phyloP scores from a whole-genome alignment of 2,797 vertebrate genomes.

The Micrastur ruficollis region DNA sequence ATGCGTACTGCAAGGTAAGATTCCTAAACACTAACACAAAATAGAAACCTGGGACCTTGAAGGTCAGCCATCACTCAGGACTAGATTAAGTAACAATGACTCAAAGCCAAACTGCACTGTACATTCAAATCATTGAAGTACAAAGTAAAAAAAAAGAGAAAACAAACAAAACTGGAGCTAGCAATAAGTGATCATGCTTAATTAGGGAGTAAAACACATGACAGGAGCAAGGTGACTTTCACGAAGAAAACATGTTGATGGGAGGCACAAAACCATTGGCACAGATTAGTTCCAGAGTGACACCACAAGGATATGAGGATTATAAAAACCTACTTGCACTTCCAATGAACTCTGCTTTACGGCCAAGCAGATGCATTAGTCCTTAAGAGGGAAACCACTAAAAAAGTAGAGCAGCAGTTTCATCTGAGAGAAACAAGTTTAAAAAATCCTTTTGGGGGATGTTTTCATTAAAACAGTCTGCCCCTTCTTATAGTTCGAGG shows the following conservation, averaged over 20 bases:
- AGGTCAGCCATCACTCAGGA: not conserved
- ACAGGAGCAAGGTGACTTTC: not conserved
- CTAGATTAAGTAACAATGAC: not conserved
- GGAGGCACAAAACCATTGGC: not conserved
- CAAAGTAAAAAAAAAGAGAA: not conserved
- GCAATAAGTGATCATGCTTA: not conserved
- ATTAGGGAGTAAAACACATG: not conserved
- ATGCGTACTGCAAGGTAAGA: not conserved
- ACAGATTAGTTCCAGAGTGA: not conserved
- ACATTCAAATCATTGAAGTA: not conserved
- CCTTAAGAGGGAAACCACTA: not conserved
- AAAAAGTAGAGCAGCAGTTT: slow-evolving; percentile 16
- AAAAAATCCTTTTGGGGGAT: not conserved
- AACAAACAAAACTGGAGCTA: not conserved
- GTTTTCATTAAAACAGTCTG: not conserved
- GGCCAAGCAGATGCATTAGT: not conserved
- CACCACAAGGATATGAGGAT: not conserved
- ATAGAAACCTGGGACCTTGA: not conserved
- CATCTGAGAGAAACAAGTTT: not conserved
- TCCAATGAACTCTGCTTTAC: not conserved
- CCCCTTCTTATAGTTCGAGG: not conserved
- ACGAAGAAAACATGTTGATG: not conserved
- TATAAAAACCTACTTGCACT: not conserved
- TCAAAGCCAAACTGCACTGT: not conserved
- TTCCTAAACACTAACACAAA: not conserved